Evolutionary conservation across 2,113 vertebrate genomes (phyloP), one percentile per base, ranked within the genome.

Genomic region (Leptosomus discolor): DNA sequence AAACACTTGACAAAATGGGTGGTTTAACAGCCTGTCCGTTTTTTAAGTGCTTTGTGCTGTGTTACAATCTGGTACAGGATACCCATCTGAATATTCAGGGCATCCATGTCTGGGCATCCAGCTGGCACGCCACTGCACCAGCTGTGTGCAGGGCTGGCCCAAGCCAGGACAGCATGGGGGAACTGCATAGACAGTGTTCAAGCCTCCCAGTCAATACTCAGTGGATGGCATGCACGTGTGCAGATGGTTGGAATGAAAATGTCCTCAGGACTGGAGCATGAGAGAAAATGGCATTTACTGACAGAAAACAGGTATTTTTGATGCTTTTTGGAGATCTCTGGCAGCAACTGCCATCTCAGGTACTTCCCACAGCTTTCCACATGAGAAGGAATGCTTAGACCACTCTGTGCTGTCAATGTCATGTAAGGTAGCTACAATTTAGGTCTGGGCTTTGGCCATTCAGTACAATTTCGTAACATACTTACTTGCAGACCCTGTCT

Each of bases 101-200:
- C 3, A 5, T 65, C 23, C 37, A 36, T 39, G 24, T 43, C 45
- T 39, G 36, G 26, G 27, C 8, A 32, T 4, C 11, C 15, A 51
- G 48, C 11, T 36, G 23, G 7, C 2, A 1, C 3, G 15, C 8
- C 3, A 4, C 54, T 19, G 20, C 17, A 15, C 7, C 34, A 67
- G 39, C 34, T 60, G 15, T 9, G 48, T 16, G 27, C 56, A 69
- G n/a, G 23, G 37, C 2, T 69, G 45, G 34, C 69, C 24, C 56
- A 30, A 15, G 8, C 8, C 45, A 46, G n/a, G 32, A 48, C 18
- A 64, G n/a, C 11, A 7, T 2, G 5, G 5, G 32, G 6, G 7
- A 37, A 32, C 11, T 11, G 43, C 54, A 69, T 1, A 41, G 27
- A 26, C 12, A 17, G 11, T 5, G 11, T 11, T 58, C 6, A 2